Evolutionary conservation across 2,113 vertebrate species (phyloP).

Genomic region (Rallus limicola): DNA sequence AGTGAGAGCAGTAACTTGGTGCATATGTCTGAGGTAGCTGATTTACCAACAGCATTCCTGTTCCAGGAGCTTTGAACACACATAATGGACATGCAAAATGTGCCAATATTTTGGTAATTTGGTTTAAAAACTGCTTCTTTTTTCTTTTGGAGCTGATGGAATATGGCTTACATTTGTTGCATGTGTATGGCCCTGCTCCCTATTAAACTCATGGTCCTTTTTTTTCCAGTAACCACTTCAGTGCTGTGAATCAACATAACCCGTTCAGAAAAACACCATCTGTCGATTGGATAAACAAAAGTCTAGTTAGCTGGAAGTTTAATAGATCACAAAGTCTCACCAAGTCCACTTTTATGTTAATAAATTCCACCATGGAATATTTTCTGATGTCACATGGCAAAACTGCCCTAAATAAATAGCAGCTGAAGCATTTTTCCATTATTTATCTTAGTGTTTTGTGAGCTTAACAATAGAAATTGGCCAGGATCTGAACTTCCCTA

Average conservation of each 20-base stretch:
- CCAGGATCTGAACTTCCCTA: neutral
- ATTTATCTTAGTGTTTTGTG: slow-evolving; percentile 23
- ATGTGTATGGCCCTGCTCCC: slow-evolving; percentile 19
- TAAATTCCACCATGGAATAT: slow-evolving; percentile 59
- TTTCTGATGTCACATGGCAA: slow-evolving; percentile 53
- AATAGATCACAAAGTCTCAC: slow-evolving; percentile 63
- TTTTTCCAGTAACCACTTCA: slow-evolving; percentile 61
- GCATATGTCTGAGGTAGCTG: neutral
- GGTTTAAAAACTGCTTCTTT: neutral
- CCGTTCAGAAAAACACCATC: slow-evolving; percentile 74
- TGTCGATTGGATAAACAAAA: slow-evolving; percentile 73
- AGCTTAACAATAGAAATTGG: slow-evolving; percentile 25
- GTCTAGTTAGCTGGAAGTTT: slow-evolving; percentile 59
- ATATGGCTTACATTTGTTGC: neutral
- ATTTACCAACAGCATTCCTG: neutral
- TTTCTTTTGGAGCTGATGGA: slow-evolving; percentile 4
- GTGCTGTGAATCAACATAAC: slow-evolving; percentile 35
- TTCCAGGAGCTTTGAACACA: neutral
- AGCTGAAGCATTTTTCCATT: slow-evolving; percentile 38
- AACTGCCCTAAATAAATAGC: slow-evolving; percentile 49
- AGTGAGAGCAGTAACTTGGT: neutral
- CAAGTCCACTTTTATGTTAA: slow-evolving; percentile 55
- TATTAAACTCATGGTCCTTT: neutral
- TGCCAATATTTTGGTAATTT: slow-evolving; percentile 19
- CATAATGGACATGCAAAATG: neutral